A percentile compares a stretch with the other conserved stretches of the same genome.
Evolutionary conservation across 2,113 vertebrate genomes (phyloP).

Genomic region (Solea senegalensis): DNA sequence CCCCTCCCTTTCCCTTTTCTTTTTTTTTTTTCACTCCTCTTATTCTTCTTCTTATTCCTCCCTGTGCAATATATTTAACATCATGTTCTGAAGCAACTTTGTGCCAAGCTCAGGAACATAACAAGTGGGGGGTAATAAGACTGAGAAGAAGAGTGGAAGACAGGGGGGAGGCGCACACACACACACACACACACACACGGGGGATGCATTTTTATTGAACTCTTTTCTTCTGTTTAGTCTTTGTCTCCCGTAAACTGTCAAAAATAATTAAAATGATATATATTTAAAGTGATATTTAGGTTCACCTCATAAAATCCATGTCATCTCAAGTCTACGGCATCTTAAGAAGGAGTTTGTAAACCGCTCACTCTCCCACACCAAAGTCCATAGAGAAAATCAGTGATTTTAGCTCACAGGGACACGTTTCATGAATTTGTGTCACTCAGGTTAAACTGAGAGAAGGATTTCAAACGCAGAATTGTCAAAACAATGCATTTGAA

Average conservation of each 20-base stretch:
- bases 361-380: no score
- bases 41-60: constrained; percentile 33
- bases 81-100: constrained; percentile 92
- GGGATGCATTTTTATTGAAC: constrained; percentile 22
- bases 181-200: not conserved
- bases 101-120: constrained; percentile 56
- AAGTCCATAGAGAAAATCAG: no score
- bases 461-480: no score
- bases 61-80: constrained; percentile 93
- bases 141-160: constrained; percentile 10
- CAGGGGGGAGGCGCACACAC: constrained; percentile 1
- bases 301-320: no score
- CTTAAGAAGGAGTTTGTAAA: no score
- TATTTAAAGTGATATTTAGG: no score
- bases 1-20: constrained; percentile 33
- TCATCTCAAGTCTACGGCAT: no score
- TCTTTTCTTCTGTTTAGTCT: constrained; percentile 12
- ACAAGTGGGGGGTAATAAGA: constrained; percentile 43
- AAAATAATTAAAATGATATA: no score
- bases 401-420: no score
- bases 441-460: no score
- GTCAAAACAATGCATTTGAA: no score
- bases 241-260: not conserved
- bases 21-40: constrained; percentile 68
- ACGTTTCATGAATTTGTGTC: no score